These are phyloP conservation scores for Lymantria dispar DNA, from an alignment of 2,888 invertebrate species.

Conservation along the genomic window DNA sequence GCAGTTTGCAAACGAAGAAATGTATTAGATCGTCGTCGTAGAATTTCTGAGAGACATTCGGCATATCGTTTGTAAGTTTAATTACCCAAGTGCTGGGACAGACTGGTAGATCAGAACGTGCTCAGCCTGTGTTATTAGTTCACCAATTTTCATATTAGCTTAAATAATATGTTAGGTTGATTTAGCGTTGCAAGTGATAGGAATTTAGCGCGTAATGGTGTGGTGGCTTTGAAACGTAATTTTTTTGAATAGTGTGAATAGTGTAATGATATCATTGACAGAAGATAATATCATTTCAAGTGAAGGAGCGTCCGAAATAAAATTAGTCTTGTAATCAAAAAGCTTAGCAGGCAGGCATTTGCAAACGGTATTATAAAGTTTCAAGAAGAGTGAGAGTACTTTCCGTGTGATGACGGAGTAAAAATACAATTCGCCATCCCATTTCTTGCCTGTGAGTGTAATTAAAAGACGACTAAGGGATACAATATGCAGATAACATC, in stretches of 20 bases:
- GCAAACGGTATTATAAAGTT: too few relatives aligned
- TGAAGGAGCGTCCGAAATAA: neutral
- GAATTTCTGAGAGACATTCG: conserved; percentile 34
- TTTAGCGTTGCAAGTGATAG: conserved; percentile 18
- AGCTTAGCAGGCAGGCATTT: too few relatives aligned
- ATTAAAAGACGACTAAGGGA: too few relatives aligned
- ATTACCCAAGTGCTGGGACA: conserved; percentile 44
- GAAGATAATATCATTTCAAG: neutral
- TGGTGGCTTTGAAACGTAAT: too few relatives aligned
- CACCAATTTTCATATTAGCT: conserved; percentile 78
- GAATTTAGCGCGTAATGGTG: conserved; percentile 10
- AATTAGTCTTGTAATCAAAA: neutral
- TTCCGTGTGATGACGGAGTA: too few relatives aligned
- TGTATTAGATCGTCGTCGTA: conserved; percentile 32
- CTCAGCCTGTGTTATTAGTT: conserved; percentile 69
- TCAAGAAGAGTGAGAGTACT: too few relatives aligned
- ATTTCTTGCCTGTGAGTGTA: too few relatives aligned
- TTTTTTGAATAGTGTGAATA: too few relatives aligned
- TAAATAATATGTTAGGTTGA: conserved; percentile 69
- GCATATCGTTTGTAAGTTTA: conserved; percentile 55
- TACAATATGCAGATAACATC: too few relatives aligned
- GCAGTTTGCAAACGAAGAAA: conserved; percentile 32
- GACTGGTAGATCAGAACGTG: conserved; percentile 55
- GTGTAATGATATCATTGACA: too few relatives aligned
- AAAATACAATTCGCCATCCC: too few relatives aligned